A percentile compares a stretch with the other conserved stretches of the same genome.
phyloP scores from a whole-genome alignment of 1,140 invertebrate species.

The Helicorthomorpha holstii region DNA sequence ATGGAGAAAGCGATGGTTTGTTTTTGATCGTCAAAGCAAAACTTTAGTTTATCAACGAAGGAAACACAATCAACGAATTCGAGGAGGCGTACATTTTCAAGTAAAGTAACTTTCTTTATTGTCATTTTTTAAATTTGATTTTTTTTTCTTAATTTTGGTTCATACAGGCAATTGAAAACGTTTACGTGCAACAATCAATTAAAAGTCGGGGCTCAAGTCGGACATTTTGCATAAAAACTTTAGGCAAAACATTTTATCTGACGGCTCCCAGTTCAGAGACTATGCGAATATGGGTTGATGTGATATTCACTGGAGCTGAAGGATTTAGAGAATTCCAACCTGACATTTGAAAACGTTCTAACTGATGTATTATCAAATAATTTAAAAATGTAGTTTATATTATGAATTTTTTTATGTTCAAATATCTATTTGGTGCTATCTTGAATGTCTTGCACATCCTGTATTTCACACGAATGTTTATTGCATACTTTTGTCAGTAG shows the following conservation, averaged over 20 bases:
- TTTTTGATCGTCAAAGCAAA: conserved; percentile 68
- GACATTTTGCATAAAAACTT: conserved; percentile 93
- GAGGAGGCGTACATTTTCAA: conserved; percentile 84
- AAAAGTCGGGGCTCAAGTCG: conserved; percentile 76
- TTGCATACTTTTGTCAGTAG: too few relatives aligned
- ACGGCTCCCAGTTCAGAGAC: conserved; percentile 89
- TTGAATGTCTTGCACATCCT: too few relatives aligned
- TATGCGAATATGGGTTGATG: conserved; percentile 94
- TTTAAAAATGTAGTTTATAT: too few relatives aligned
- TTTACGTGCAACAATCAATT: conserved; percentile 56
- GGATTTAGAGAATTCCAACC: conserved; percentile 57
- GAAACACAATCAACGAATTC: conserved; percentile 66
- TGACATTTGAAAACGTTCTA: conserved; percentile 11
- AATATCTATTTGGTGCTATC: too few relatives aligned
- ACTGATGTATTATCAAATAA: too few relatives aligned
- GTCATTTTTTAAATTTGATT: neutral
- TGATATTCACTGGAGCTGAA: conserved; percentile 75
- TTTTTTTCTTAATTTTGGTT: conserved; percentile 16
- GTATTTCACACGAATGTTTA: too few relatives aligned
- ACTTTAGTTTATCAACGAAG: conserved; percentile 82
- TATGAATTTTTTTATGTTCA: too few relatives aligned
- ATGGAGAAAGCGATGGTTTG: conserved; percentile 94
- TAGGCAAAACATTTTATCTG: conserved; percentile 69
- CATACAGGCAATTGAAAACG: conserved; percentile 79
- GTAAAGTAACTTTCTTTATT: conserved; percentile 34